Evolutionary conservation across 2,797 vertebrate species (phyloP), one percentile per base, ranked within the genome.

Genomic region (Parauchenoglanis ngamensis): DNA sequence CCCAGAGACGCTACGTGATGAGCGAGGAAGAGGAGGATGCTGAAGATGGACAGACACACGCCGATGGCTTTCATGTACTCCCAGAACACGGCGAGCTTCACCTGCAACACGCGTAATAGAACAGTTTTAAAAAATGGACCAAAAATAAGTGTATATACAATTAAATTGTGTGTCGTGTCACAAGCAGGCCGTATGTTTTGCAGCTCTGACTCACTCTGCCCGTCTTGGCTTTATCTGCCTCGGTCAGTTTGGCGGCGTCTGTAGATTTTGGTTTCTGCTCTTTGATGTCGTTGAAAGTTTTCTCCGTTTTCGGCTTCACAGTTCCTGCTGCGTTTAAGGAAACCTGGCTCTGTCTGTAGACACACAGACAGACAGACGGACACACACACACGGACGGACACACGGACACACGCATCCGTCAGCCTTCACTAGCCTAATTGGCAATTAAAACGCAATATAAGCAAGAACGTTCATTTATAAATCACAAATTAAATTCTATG

Each of bases 21-120:
- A 75, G 94, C 92, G 3, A 98, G 15, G 86, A 98, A 99, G 19
- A 99, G 95, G 91, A 98, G 89, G 89, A 97, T 87, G 89, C 97
- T 97, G 89, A 97, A 89, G 84, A 94, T 94, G 90, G 97, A 97
- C 78, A 98, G 92, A 7, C 91, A 91, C 25, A 97, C 90, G 0
- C 98, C 98, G 0, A 98, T 97, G 61, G 98, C 97, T 88, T 96
- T 98, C 94, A 98, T 93, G 89, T 99, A 99, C n/a, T 97, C 94
- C 96, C 96, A 98, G 94, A 99, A 99, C 86, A 99, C 96, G 0
- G 95, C 89, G 2, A 97, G 91, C 92, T 98, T 97, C 84, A 99
- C 98, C 98, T 99, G 89, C 28, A n/a, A 75, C 28, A 76, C n/a
- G 63, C 40, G 17, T 0, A 0, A 44, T 3, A 76, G 49, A 25